phyloP scores from a whole-genome alignment of 30 jellyfish, hydroid and myxozoan genomes.

The Cassiopea xamachana region DNA sequence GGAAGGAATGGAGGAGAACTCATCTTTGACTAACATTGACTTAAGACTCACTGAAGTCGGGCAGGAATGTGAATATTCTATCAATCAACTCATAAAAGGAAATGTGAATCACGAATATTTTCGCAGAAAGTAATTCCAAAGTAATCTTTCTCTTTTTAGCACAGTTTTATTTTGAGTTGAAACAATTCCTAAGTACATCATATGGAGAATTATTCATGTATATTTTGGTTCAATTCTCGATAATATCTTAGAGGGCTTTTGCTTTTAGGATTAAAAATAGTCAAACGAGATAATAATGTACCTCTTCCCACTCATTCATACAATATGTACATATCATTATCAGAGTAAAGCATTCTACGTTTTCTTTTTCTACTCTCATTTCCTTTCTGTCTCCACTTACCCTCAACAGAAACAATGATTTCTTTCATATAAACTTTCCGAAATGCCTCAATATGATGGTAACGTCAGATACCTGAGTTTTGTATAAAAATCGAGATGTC shows the following conservation, averaged over 20 bases:
- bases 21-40: slow-evolving; percentile 75
- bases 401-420: too few relatives aligned
- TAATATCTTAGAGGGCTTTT: not conserved
- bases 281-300: not conserved
- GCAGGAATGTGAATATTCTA: slow-evolving; percentile 87
- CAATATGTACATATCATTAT: not conserved
- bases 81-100: slow-evolving; percentile 76
- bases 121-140: slow-evolving; percentile 10
- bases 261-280: not conserved
- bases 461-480: too few relatives aligned
- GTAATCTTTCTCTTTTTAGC: not conserved
- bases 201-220: not conserved
- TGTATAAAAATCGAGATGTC: too few relatives aligned
- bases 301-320: not conserved
- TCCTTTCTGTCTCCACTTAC: too few relatives aligned
- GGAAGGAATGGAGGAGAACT: slow-evolving; percentile 92
- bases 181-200: not conserved
- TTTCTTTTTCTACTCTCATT: too few relatives aligned
- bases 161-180: not conserved
- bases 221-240: not conserved
- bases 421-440: too few relatives aligned
- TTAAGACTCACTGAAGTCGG: slow-evolving; percentile 92
- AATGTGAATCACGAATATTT: slow-evolving; percentile 58
- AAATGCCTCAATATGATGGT: too few relatives aligned
- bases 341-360: not conserved